These are phyloP conservation scores for Drosophila stalkeri DNA, from an alignment of 2,888 invertebrate species.

Conservation along the genomic window DNA sequence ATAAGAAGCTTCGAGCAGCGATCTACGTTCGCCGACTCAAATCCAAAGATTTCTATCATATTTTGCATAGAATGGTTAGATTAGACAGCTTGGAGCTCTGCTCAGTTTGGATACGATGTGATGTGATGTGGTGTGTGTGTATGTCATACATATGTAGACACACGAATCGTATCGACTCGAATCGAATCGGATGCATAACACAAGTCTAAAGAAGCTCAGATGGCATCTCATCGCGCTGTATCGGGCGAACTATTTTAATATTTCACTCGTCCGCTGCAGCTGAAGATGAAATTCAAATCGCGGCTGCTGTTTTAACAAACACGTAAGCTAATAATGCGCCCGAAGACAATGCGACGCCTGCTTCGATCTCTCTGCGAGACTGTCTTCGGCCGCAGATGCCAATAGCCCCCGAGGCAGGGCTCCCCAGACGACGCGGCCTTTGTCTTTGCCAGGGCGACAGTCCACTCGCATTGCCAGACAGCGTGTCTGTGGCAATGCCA, in stretches of 20 bases:
- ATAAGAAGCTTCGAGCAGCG: constrained; percentile 32
- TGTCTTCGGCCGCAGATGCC: constrained; percentile 2
- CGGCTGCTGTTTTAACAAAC: constrained; percentile 70
- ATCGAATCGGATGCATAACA: constrained; percentile 31
- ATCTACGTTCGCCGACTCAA: constrained; percentile 12
- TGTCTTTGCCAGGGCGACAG: constrained; percentile 54
- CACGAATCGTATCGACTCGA: constrained; percentile 33
- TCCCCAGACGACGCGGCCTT: constrained; percentile 60
- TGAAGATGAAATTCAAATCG: constrained; percentile 67
- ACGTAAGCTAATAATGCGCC: constrained; percentile 72
- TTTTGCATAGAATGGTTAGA: constrained; percentile 76
- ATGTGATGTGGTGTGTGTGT: constrained; percentile 38
- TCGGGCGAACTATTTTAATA: constrained; percentile 70
- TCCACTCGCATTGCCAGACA: constrained; percentile 69
- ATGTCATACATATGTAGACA: constrained; percentile 63
- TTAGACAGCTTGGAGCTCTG: constrained; percentile 30
- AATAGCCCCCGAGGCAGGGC: constrained; percentile 45
- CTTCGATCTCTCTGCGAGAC: constrained; percentile 14
- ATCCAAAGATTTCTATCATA: constrained; percentile 73
- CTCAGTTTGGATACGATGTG: constrained; percentile 4
- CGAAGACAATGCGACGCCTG: constrained; percentile 72
- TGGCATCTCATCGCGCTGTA: constrained; percentile 32
- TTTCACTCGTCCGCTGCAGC: constrained; percentile 41
- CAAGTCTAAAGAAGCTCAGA: constrained; percentile 16
- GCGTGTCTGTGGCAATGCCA: constrained; percentile 62